Base-by-base conservation (phyloP, 2,797 vertebrate species). In the Sylvilagus floridanus region DNA sequence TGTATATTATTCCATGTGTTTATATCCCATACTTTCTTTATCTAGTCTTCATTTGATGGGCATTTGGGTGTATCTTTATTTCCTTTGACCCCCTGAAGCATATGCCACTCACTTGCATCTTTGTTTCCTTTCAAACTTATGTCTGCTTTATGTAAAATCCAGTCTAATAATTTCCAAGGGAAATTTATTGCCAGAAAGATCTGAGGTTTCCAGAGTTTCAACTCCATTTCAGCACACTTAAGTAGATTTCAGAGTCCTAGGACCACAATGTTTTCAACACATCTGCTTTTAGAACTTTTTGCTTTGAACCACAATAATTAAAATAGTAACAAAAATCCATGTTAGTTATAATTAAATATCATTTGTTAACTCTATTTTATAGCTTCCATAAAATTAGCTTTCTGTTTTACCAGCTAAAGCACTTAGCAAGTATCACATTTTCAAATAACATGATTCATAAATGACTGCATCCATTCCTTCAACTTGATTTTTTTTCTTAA, bases 271-370 rank as follows among this genome's bases (percentile, higher is more conserved):
- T 63, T 93, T 81, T 54, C 7, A 24, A 16, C 13, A 32, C 35
- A 65, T 30, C 19, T 73, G 8, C 78, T 81, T 95, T 91, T n/a
- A 35, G 54, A 85, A 35, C 47, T 63, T 65, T 93, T 91, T 35
- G 3, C 62, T 93, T 93, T 91, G 91, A 84, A 82, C 37, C 16
- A 54, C 5, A 82, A 21, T 78, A 12, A 32, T 63, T 93, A 35
- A 42, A 42, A 68, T 75, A 85, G 66, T 62, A 50, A 76, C 47
- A 71, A 66, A 37, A 37, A 54, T 68, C 37, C 54, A 73, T 30
- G n/a, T 73, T 28, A 68, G 68, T 3, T 47, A 9, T 37, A 72
- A 68, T 54, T 57, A 75, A 66, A 89, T 62, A 73, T 12, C 3
- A 8, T 28, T 16, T 6, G n/a, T 84, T 30, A 30, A 30, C 50